Evolutionary conservation across 2,888 invertebrate genomes (phyloP), one percentile per base, ranked within the genome.

Genomic region (Strigamia crassipes): DNA sequence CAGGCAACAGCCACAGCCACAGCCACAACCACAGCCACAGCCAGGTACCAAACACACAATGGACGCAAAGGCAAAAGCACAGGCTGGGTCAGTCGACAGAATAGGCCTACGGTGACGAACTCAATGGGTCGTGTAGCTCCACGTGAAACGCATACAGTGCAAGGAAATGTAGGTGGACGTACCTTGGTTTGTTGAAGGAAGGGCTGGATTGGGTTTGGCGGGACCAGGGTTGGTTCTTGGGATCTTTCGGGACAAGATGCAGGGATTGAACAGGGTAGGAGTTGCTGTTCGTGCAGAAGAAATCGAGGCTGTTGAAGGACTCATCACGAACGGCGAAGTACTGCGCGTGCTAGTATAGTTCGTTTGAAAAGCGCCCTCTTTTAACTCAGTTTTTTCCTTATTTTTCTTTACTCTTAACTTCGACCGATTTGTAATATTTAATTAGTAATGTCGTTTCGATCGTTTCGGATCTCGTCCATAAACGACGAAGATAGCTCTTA

Each of bases 151-250:
- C 83, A 83, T 61, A 82, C 82, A 83, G 83, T 83, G 83, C 83
- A 79, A 82, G 83, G 83, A 83, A 83, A 83, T 81, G 41, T 82
- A 79, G 83, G 61, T 56, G 83, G 83, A 83, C 83, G 82, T 83
- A 83, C 83, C 83, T 83, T 83, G 82, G 83, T 83, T 81, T 83
- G 83, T 82, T 83, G 83, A 82, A 83, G 83, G 83, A 83, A 83
- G 83, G 83, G 82, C 83, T 83, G 83, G 83, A 83, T 80, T 83
- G 83, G 83, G 82, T 79, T 81, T 83, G 83, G 83, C 83, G 83
- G 83, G 83, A 83, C 82, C 82, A 66, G 83, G 82, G 83, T 78
- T 82, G 83, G 83, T 82, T 78, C 78, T 82, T 78, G 83, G 79
- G 83, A 77, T 80, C 78, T 83, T 82, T 83, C 83, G 81, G 83